Conservation (phyloP, 2,888 invertebrate genomes). For the Patella ulyssiponensis region DNA sequence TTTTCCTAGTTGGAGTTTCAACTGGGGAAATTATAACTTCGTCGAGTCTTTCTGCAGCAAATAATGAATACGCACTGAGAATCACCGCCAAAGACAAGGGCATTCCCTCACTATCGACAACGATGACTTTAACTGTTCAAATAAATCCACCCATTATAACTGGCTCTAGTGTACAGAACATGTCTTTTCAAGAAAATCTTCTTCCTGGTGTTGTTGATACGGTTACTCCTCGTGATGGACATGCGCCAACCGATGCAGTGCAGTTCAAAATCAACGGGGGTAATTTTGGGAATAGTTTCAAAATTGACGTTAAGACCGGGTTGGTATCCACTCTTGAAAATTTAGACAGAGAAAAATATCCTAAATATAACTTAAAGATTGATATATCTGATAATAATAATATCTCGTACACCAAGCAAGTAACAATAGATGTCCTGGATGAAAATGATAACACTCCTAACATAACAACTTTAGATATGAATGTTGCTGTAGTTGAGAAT, state of each 20-base stretch:
- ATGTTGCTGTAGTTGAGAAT: constrained; percentile 89
- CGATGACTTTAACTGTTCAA: constrained; percentile 86
- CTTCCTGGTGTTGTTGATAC: neutral
- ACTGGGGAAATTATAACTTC: constrained; percentile 35
- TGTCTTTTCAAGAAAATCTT: neutral
- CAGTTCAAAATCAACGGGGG: neutral
- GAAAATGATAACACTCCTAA: constrained; percentile 82
- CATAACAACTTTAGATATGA: constrained; percentile 79
- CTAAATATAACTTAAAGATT: constrained; percentile 42
- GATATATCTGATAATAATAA: constrained; percentile 34
- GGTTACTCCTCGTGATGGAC: neutral
- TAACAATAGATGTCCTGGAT: constrained; percentile 90
- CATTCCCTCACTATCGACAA: constrained; percentile 78
- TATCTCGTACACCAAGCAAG: constrained; percentile 52
- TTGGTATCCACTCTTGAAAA: constrained; percentile 86
- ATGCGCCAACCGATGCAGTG: neutral
- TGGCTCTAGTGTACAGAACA: neutral
- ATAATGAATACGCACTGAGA: constrained; percentile 32
- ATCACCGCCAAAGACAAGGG: constrained; percentile 76
- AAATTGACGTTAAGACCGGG: constrained; percentile 75
- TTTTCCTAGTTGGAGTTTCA: constrained; percentile 36
- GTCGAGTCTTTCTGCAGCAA: constrained; percentile 21
- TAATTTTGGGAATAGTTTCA: neutral
- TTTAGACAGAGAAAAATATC: constrained; percentile 84
- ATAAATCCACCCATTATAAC: constrained; percentile 75